These are phyloP conservation scores for Eupristina koningsbergeri DNA, from an alignment of 1,140 invertebrate genomes.

Conservation along the genomic window DNA sequence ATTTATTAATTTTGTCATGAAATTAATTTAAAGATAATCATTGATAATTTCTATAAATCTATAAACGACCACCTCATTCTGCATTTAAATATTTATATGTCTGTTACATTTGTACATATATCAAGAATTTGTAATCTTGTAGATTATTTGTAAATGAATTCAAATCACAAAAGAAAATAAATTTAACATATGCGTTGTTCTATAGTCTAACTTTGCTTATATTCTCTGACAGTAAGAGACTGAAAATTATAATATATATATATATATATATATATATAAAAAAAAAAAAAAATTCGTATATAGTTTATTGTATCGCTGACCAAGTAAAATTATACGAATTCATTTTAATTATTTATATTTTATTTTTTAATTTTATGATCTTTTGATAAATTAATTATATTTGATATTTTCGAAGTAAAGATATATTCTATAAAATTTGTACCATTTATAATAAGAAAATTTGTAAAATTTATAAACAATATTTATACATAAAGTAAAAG, in stretches of 20 bases:
- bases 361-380: too few species aligned
- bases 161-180: background rate
- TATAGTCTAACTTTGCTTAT: conserved; percentile 13
- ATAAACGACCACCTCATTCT: background rate
- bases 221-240: background rate
- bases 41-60: conserved; percentile 17
- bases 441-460: too few species aligned
- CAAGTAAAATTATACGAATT: too few species aligned
- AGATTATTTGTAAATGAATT: background rate
- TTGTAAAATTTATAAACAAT: too few species aligned
- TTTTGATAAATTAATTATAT: too few species aligned
- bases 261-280: too few species aligned
- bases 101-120: conserved; percentile 30
- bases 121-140: conserved; percentile 6
- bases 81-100: background rate
- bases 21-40: conserved; percentile 17
- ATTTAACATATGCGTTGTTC: conserved; percentile 17
- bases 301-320: background rate
- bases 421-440: too few species aligned
- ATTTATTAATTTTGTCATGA: background rate
- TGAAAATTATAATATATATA: background rate
- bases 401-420: too few species aligned
- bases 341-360: too few species aligned
- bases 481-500: too few species aligned
- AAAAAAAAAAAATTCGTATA: too few species aligned